Base-by-base conservation (phyloP, 2,113 vertebrate genomes). In the Recurvirostra avosetta region DNA sequence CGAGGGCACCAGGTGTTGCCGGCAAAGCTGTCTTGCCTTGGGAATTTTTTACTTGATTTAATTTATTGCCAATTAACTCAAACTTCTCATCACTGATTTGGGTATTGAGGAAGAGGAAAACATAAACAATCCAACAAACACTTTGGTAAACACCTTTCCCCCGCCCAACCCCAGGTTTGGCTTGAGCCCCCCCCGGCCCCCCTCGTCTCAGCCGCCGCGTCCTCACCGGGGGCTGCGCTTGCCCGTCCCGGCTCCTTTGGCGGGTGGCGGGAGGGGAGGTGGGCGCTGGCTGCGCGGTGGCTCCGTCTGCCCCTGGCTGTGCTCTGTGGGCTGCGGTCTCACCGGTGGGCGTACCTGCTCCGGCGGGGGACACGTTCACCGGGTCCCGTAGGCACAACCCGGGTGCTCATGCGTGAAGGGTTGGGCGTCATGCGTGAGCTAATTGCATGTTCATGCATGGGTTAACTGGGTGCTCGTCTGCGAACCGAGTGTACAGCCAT, bases 371-470 rank as follows among this genome's bases (percentile, higher is more conserved):
- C 52, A 5, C 8, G 1, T 7, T 41, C 36, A 32, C 45, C 2
- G 2, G 53, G 40, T 73, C 19, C 62, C 17, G 30, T 49, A 4
- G 38, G 76, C 25, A 16, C 18, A 4, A 17, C 3, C 32, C 8
- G 26, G 10, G 27, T 5, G 26, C 59, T 52, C 43, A 3, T 1
- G 41, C 11, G 3, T 29, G 73, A 52, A 3, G 4, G 3, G 12
- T 26, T 15, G 55, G 47, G 58, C n/a, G 43, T 41, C 49, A 4
- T 2, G 29, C 13, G 16, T 19, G 67, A n/a, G 36, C 13, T 3
- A 1, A 26, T 3, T 5, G 61, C 27, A 5, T 1, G 45, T 12
- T 52, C 18, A 4, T 2, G 27, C 45, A 1, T 3, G 52, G 45
- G 9, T 19, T 29, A 11, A 34, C 9, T 1, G 18, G 70, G 61